Evolutionary conservation across 2,113 vertebrate genomes (phyloP).

Genomic region (Hoplias malabaricus): DNA sequence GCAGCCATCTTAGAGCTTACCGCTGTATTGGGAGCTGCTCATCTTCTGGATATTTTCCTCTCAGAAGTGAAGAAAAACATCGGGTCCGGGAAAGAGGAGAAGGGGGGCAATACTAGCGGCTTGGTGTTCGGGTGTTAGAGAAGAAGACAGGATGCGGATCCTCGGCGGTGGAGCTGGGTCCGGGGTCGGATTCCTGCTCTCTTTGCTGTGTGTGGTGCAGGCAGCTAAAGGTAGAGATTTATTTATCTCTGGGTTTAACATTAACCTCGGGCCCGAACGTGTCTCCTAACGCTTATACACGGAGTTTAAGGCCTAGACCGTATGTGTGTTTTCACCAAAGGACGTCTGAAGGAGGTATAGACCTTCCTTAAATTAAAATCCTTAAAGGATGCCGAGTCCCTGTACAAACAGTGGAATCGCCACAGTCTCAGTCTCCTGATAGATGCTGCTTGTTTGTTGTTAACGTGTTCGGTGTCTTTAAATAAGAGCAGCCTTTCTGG

Average conservation of each 20-base stretch:
- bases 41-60: conserved; percentile 71
- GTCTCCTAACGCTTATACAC: background rate
- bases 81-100: conserved; percentile 36
- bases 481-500: background rate
- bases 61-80: conserved; percentile 42
- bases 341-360: background rate
- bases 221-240: conserved; percentile 74
- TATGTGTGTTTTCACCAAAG: background rate
- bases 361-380: background rate
- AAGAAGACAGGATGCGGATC: conserved; percentile 74
- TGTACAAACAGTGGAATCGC: background rate
- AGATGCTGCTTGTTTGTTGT: background rate
- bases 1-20: conserved; percentile 81
- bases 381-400: background rate
- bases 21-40: conserved; percentile 58
- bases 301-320: background rate
- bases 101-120: conserved; percentile 44
- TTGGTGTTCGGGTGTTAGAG: conserved; percentile 52
- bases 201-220: conserved; percentile 73
- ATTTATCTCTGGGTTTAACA: too few relatives aligned
- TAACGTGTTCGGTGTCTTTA: background rate
- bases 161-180: conserved; percentile 67
- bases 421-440: background rate
- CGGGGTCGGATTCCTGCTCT: conserved; percentile 74
- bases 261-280: too few relatives aligned